Conservation (phyloP, 2,113 vertebrate genomes). For the Sapajus apella region DNA sequence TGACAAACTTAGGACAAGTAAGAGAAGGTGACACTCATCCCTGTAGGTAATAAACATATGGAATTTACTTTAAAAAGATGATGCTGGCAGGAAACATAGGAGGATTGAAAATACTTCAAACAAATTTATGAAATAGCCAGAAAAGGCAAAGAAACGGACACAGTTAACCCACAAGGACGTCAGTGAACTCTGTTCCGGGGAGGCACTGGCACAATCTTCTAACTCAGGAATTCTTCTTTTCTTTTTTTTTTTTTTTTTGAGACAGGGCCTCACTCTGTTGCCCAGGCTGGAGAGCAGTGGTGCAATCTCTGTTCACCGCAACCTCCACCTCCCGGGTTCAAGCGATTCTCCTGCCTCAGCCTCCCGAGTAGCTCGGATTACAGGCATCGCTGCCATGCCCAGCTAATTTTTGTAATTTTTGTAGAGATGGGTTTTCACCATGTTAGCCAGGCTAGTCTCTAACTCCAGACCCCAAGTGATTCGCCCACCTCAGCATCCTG, state of each 20-base stretch:
- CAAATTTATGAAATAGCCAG: not conserved
- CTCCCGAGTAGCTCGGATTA: too few species aligned
- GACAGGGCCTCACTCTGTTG: too few species aligned
- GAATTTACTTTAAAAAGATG: not conserved
- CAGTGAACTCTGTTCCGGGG: not conserved
- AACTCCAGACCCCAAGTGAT: too few species aligned
- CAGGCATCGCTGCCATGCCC: too few species aligned
- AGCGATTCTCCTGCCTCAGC: too few species aligned
- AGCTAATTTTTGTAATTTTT: too few species aligned
- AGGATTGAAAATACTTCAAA: not conserved
- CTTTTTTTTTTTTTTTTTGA: too few species aligned
- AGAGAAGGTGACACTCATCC: not conserved
- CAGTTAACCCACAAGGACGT: not conserved
- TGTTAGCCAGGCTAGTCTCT: too few species aligned
- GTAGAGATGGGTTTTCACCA: too few species aligned
- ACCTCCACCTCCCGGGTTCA: too few species aligned
- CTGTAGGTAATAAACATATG: not conserved
- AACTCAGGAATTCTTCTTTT: not conserved
- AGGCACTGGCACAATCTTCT: not conserved
- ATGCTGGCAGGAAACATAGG: not conserved
- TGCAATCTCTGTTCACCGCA: too few species aligned
- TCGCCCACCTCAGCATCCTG: rapidly evolving
- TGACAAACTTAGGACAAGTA: not conserved
- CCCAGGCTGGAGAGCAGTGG: too few species aligned
- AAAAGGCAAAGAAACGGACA: not conserved